Conservation (phyloP, 2,888 invertebrate species). For the Scaeva pyrastri region DNA sequence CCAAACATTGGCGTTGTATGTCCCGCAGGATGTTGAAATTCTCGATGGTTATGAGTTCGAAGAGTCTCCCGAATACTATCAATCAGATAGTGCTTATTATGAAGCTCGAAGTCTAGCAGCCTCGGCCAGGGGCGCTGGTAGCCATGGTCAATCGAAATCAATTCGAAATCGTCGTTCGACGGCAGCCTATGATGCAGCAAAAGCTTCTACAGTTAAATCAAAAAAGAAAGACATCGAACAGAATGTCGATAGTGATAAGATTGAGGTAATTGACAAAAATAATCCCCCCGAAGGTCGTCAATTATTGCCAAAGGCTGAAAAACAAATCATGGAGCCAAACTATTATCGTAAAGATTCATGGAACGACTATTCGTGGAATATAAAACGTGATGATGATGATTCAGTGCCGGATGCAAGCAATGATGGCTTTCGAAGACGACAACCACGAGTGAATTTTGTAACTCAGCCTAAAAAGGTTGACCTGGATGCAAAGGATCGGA, state of each 20-base stretch:
- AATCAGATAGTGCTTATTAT: slow-evolving; percentile 78
- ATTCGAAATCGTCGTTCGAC: slow-evolving; percentile 80
- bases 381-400: slow-evolving; percentile 80
- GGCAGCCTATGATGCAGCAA: slow-evolving; percentile 78
- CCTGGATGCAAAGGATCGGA: slow-evolving; percentile 76
- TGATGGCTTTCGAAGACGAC: slow-evolving; percentile 85
- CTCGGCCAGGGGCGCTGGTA: too few species aligned
- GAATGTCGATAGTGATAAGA: slow-evolving; percentile 76
- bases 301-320: slow-evolving; percentile 77
- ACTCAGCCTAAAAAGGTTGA: slow-evolving; percentile 85
- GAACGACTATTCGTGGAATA: slow-evolving; percentile 86
- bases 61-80: slow-evolving; percentile 79
- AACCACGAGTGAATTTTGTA: slow-evolving; percentile 88
- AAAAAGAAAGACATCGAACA: slow-evolving; percentile 75
- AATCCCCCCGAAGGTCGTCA: slow-evolving; percentile 58
- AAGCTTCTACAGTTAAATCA: slow-evolving; percentile 69
- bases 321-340: slow-evolving; percentile 84
- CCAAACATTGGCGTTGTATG: slow-evolving; percentile 76
- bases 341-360: slow-evolving; percentile 87
- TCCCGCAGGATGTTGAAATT: slow-evolving; percentile 81
- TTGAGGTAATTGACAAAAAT: slow-evolving; percentile 74
- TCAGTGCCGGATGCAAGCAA: slow-evolving; percentile 85
- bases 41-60: slow-evolving; percentile 80
- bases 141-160: slow-evolving; percentile 78
- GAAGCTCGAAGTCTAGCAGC: slow-evolving; percentile 78